Percentiles rank a stretch among this genome's conserved stretches.
Conservation (phyloP, 2,113 vertebrate species). For the Phaethon lepturus region DNA sequence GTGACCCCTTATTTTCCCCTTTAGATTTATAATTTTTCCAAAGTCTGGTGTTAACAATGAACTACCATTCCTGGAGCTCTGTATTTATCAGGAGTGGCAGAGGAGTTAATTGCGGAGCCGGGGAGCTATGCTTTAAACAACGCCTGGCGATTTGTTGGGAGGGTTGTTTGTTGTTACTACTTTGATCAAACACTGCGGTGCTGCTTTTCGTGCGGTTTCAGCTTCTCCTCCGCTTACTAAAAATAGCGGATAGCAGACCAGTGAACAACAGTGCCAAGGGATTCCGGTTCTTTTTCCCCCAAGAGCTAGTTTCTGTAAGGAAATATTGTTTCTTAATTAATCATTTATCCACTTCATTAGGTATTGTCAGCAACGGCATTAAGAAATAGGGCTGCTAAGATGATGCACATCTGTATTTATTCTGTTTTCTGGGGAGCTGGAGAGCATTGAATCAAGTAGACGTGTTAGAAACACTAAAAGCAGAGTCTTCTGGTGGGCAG, state of each 20-base stretch:
- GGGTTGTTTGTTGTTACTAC: not conserved
- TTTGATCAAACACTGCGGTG: not conserved
- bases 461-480: rapidly evolving
- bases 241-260: not conserved
- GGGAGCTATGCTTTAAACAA: not conserved
- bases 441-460: not conserved
- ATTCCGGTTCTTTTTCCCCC: not conserved
- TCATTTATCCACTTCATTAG: conserved; percentile 61
- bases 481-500: not conserved
- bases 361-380: not conserved
- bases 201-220: not conserved
- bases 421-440: not conserved
- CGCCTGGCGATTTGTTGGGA: not conserved
- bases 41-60: not conserved
- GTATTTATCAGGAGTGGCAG: not conserved
- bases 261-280: not conserved
- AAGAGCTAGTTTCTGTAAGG: not conserved
- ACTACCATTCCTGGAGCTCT: not conserved
- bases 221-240: not conserved
- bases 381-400: not conserved
- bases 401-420: not conserved
- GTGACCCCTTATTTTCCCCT: rapidly evolving
- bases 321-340: conserved; percentile 62
- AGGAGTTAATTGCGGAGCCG: not conserved
- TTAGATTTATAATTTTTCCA: not conserved